Percentiles rank a stretch among this genome's conserved stretches.
Evolutionary conservation across 1,140 invertebrate species (phyloP).

Genomic region (Delia radicum): DNA sequence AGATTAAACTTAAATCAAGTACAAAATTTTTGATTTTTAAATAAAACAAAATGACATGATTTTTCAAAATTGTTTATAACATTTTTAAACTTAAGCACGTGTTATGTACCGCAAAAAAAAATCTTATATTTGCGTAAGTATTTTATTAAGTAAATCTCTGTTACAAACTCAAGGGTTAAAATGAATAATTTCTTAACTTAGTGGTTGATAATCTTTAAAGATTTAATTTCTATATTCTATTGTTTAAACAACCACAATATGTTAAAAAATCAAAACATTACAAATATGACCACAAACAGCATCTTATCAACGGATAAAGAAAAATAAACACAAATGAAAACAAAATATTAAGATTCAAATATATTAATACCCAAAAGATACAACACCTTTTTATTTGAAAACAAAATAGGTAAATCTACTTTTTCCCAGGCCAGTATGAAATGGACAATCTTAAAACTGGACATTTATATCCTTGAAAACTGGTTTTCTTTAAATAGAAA

Average conservation of each 20-base stretch:
- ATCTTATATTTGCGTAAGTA: background rate
- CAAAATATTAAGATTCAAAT: background rate
- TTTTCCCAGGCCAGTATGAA: background rate
- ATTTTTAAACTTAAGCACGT: background rate
- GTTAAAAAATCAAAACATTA: constrained; percentile 21
- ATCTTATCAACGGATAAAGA: background rate
- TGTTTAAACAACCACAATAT: background rate
- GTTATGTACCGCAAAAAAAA: background rate
- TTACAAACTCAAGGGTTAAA: background rate
- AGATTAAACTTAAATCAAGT: constrained; percentile 5
- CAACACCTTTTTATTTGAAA: background rate
- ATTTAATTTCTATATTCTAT: background rate
- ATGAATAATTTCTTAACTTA: background rate
- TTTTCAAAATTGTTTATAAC: background rate
- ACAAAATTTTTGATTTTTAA: background rate
- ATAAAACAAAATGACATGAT: background rate
- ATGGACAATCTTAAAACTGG: background rate
- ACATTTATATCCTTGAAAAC: background rate
- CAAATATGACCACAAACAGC: constrained; percentile 16
- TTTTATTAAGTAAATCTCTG: background rate
- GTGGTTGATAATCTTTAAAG: background rate
- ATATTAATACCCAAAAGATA: constrained; percentile 17
- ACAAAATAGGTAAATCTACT: background rate
- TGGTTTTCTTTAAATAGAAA: background rate
- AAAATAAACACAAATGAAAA: background rate